These are phyloP conservation scores for Drosophila sturtevanti DNA, from an alignment of 1,140 invertebrate genomes.

Conservation along the genomic window DNA sequence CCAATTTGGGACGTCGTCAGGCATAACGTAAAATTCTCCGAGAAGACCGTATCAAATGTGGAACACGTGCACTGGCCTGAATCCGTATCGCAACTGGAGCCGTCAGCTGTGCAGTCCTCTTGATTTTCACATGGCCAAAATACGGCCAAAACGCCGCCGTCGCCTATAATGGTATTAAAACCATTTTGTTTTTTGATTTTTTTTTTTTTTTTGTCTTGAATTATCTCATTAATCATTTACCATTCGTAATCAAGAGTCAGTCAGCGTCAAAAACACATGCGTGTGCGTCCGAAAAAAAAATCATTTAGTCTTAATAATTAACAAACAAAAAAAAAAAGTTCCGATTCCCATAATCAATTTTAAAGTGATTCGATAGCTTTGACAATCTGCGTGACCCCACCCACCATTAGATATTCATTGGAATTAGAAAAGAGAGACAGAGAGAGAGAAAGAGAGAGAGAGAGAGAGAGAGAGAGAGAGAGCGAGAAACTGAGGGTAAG, in stretches of 20 bases:
- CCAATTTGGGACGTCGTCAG: constrained; percentile 76
- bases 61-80: constrained; percentile 61
- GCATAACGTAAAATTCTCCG: constrained; percentile 68
- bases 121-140: constrained; percentile 77
- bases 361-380: constrained; percentile 28
- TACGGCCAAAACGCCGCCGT: constrained; percentile 58
- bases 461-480: neutral
- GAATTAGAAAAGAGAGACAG: neutral
- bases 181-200: too few species aligned
- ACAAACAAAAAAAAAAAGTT: too few species aligned
- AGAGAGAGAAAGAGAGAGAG: neutral
- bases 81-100: constrained; percentile 59
- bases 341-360: constrained; percentile 19
- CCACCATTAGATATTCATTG: constrained; percentile 21
- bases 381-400: constrained; percentile 23
- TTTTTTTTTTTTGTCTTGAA: neutral
- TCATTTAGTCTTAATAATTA: neutral
- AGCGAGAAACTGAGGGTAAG: neutral
- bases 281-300: neutral
- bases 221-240: constrained; percentile 19
- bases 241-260: neutral
- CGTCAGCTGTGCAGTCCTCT: constrained; percentile 71
- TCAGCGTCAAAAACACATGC: neutral
- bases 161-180: constrained; percentile 41
- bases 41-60: constrained; percentile 66